Evolutionary conservation across 2,113 vertebrate genomes (phyloP).

Genomic region (Nycticebus coucang): DNA sequence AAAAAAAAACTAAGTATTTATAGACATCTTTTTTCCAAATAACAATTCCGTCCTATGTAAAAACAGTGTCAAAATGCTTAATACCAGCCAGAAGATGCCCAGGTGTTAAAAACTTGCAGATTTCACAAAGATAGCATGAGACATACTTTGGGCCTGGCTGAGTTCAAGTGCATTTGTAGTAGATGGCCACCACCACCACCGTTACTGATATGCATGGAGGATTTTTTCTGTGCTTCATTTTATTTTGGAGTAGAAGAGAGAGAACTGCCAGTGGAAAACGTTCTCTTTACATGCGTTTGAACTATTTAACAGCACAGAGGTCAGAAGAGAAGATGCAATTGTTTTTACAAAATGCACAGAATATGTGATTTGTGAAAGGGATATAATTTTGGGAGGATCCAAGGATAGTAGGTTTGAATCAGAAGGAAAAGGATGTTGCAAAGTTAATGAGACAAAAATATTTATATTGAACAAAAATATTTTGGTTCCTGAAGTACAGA

Average conservation of each 20-base stretch:
- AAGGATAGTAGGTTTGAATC: neutral
- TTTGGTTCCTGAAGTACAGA: neutral
- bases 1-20: constrained; percentile 16
- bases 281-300: neutral
- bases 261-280: neutral
- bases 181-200: neutral
- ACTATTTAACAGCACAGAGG: neutral
- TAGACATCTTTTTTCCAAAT: neutral
- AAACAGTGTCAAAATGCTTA: neutral
- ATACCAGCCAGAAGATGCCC: neutral
- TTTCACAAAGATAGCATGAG: neutral
- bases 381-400: neutral
- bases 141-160: neutral
- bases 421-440: neutral
- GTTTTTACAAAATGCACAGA: neutral
- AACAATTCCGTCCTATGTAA: neutral
- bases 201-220: neutral
- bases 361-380: neutral
- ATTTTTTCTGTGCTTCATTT: neutral
- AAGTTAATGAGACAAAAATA: neutral
- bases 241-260: neutral
- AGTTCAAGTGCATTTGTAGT: neutral
- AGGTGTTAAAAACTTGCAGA: neutral
- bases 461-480: neutral
- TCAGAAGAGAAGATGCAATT: neutral